Base-by-base conservation (phyloP, 2,888 invertebrate genomes). In the Lasioglossum vierecki region DNA sequence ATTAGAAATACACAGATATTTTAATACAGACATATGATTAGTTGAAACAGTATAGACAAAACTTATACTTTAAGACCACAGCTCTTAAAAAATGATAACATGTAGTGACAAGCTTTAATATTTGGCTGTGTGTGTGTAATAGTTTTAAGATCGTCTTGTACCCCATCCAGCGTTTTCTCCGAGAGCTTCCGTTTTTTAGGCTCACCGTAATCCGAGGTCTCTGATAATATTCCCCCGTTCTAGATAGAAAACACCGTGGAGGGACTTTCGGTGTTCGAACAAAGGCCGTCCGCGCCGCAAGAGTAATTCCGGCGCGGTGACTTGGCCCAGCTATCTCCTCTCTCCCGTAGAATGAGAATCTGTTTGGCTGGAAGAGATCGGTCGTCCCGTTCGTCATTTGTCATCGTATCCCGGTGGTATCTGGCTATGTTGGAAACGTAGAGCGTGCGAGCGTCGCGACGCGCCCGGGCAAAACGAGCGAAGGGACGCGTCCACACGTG, bases 361-460 rank as follows among this genome's bases (percentile, higher is more conserved):
- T 90, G 88, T 88, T 89, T 87, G 87, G 82, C 85, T 89, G 91
- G 89, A 91, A 91, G 88, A 91, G 89, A 93, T 91, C 91, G 88
- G 66, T 18, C 88, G 90, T 84, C 83, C 85, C 81, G 82, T 73
- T 84, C 86, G 92, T 93, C 92, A 93, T 93, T 93, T 93, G 93
- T 93, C 93, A 93, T 92, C 89, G 90, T 86, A 84, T 84, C 75
- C 89, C 82, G 81, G 82, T 79, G 63, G 86, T 84, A 85, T 72
- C 84, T 81, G 78, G 53, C 35, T 22, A 26, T 15, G 63, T 30
- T 26, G 63, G n/a, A 8, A 53, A 53, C 53, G n/a, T 6, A 15
- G 63, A 63, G 15, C 63, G 63, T 63, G 63, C 63, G 63, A 63
- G 63, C 63, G 63, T 63, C 63, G 63, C 63, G 63, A 63, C 63